A percentile compares a stretch with the other conserved stretches of the same genome.
Evolutionary conservation across 2,888 invertebrate species (phyloP).

Genomic region (Limnephilus rhombicus): DNA sequence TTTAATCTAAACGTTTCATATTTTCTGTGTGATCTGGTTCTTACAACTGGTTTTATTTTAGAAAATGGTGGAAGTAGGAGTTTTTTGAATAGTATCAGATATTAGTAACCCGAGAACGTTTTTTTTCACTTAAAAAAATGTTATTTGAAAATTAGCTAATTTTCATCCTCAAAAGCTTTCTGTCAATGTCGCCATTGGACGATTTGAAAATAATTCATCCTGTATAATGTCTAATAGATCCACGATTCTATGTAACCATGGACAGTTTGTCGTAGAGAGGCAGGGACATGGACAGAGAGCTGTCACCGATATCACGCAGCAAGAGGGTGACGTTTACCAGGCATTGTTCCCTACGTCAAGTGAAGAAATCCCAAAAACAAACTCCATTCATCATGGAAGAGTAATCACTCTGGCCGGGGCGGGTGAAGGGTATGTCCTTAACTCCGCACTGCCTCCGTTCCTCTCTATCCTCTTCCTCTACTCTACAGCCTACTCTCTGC

Average conservation of each 20-base stretch:
- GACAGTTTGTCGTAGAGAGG: not conserved
- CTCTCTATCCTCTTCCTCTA: not conserved
- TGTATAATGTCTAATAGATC: not conserved
- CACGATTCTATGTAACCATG: not conserved
- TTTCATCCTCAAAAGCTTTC: not conserved
- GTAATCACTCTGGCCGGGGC: conserved; percentile 52
- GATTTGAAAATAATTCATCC: not conserved
- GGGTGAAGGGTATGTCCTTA: not conserved
- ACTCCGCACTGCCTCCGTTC: not conserved
- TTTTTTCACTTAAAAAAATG: too few relatives aligned
- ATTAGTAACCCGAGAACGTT: too few relatives aligned
- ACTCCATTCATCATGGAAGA: conserved; percentile 60
- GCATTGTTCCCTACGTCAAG: conserved; percentile 58
- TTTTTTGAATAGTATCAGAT: too few relatives aligned
- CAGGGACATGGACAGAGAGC: not conserved
- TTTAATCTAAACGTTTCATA: too few relatives aligned
- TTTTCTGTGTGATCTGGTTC: too few relatives aligned
- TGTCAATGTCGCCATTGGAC: not conserved
- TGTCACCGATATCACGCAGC: conserved; percentile 41
- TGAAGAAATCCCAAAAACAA: conserved; percentile 58
- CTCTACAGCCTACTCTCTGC: not conserved
- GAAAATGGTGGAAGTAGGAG: too few relatives aligned
- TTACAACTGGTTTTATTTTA: too few relatives aligned
- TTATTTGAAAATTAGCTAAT: not conserved
- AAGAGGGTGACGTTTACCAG: conserved; percentile 51